Conservation (phyloP, 2,797 vertebrate species). For the Perdix hodgsoniae region DNA sequence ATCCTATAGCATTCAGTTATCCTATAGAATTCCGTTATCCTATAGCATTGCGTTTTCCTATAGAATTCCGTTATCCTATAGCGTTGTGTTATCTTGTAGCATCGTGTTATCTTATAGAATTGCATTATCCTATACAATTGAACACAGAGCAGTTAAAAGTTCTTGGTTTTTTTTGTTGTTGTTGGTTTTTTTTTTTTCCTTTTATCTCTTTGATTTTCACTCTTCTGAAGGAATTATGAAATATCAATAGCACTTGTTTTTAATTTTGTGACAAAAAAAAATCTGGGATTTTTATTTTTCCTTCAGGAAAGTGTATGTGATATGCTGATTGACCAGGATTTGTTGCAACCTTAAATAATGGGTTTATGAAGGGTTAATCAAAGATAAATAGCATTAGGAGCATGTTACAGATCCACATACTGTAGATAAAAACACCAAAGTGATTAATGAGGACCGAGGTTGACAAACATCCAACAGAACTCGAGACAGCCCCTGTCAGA, state of each 20-base stretch:
- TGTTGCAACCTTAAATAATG: not conserved
- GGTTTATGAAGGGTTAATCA: not conserved
- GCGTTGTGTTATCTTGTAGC: not conserved
- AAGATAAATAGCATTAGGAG: not conserved
- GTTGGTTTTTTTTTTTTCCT: not conserved
- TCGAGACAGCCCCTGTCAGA: not conserved
- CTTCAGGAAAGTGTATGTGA: not conserved
- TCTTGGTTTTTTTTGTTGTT: no score
- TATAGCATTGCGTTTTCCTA: not conserved
- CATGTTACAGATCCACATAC: not conserved
- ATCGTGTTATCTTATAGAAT: not conserved
- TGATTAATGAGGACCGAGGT: not conserved
- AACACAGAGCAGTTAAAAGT: not conserved
- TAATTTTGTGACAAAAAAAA: not conserved
- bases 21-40: no score
- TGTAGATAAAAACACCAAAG: not conserved
- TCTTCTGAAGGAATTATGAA: not conserved
- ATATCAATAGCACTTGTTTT: not conserved
- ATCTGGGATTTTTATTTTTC: not conserved
- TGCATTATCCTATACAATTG: not conserved
- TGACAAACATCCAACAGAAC: not conserved
- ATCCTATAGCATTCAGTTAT: not conserved
- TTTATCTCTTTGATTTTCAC: not conserved
- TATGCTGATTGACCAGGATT: not conserved
- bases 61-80: not conserved